Base-by-base conservation (phyloP, 2,113 vertebrate species). In the Brachionichthys hirsutus region DNA sequence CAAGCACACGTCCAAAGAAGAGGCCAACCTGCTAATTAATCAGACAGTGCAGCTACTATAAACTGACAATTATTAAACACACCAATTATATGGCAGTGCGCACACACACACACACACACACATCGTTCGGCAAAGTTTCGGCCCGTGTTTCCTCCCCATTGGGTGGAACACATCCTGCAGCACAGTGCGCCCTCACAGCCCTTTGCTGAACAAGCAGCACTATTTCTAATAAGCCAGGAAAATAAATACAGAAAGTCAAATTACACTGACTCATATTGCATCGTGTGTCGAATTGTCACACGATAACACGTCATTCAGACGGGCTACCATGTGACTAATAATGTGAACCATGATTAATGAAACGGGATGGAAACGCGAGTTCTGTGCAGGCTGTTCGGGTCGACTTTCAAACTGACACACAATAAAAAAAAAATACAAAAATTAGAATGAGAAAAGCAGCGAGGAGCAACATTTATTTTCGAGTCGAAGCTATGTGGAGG, bases 221-320 rank as follows among this genome's bases (percentile, higher is more conserved):
- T 15, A 70, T 57, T 82, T 75, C 80, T 81, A 83, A 83, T 82
- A 84, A 77, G 75, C 17, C 78, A 81, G 81, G 80, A 83, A 87
- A 82, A 83, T 70, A 86, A 86, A 87, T 73, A 85, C 61, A 66
- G 76, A 83, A 87, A 84, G 67, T 71, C 50, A 75, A 75, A 77
- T 81, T 84, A 80, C 17, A 43, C 63, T 71, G 70, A 78, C 51
- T 77, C 81, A 75, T 58, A 57, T 75, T 69, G 79, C 74, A 58
- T 56, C 8, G 70, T 57, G 42, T 74, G 62, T 57, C 67, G 50
- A 80, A 77, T 55, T 60, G 75, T 70, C 66, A 57, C 53, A 78
- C 67, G 73, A 66, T 75, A 64, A 77, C 70, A 43, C 54, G 68
- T 48, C 62, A 55, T 67, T 80, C 56, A 67, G 45, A 15, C 24